Evolutionary conservation across 2,113 vertebrate species (phyloP).

Genomic region (Platanista minor): DNA sequence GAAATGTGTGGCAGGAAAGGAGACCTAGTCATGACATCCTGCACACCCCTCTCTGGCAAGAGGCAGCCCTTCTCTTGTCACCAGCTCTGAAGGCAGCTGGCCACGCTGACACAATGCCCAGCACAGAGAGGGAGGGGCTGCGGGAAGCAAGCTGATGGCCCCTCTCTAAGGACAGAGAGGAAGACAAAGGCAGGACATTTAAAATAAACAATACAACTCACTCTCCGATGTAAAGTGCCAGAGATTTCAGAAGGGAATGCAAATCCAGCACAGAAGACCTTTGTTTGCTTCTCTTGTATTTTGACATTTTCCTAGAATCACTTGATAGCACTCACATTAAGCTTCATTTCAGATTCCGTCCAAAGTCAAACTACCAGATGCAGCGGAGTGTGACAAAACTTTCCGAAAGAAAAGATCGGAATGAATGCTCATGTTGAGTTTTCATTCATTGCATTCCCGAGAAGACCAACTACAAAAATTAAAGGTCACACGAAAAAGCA

Average conservation of each 20-base stretch:
- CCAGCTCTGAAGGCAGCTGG: slow-evolving; percentile 30
- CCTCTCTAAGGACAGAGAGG: slow-evolving; percentile 63
- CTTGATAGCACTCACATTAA: slow-evolving; percentile 32
- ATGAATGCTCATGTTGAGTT: background rate
- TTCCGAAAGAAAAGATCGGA: background rate
- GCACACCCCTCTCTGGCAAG: slow-evolving; percentile 13
- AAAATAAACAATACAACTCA: slow-evolving; percentile 58
- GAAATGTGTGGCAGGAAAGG: slow-evolving; percentile 3
- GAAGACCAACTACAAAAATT: slow-evolving; percentile 1
- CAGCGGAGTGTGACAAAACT: slow-evolving; percentile 45
- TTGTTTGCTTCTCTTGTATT: slow-evolving; percentile 48
- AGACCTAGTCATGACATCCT: background rate
- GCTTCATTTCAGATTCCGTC: slow-evolving; percentile 54
- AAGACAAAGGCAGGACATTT: slow-evolving; percentile 55
- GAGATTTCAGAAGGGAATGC: slow-evolving; percentile 64
- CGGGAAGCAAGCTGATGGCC: slow-evolving; percentile 46
- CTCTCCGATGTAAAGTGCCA: slow-evolving; percentile 64
- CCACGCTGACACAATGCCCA: slow-evolving; percentile 60
- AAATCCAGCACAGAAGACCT: slow-evolving; percentile 16
- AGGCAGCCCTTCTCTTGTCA: slow-evolving; percentile 64
- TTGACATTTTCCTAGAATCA: slow-evolving; percentile 60
- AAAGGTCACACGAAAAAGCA: background rate
- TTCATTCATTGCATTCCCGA: background rate
- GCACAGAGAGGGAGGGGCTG: background rate
- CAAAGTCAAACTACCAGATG: background rate